Base-by-base conservation (phyloP, 2,888 invertebrate species). In the Choreutis nemorana region DNA sequence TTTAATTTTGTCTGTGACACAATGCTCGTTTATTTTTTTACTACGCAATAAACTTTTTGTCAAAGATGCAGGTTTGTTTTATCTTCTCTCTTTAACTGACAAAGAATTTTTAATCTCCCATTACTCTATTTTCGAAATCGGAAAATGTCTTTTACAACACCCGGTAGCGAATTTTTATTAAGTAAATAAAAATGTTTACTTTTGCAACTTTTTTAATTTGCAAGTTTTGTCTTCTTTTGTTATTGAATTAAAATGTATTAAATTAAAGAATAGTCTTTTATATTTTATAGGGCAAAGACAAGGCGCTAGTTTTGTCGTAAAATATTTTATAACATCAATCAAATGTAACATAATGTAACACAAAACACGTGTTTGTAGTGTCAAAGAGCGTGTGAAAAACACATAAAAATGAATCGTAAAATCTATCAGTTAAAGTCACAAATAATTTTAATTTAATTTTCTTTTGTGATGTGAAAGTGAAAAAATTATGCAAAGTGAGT, bases 41-140 rank as follows among this genome's bases (percentile, higher is more conserved):
- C 51, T 49, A 41, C 48, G 52, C 53, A 52, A 62, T 72, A 59
- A 72, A 72, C 55, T 73, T 77, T 75, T 73, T 75, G 77, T 73
- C 75, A 77, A 75, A 77, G 75, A 56, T 44, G 40, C 50, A 55
- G 48, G 45, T 54, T 50, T 50, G 48, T 62, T 56, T 59, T 45
- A 59, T 52, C 53, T 42, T 36, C 41, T 35, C 52, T 57, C 60
- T 54, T 47, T 49, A 50, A 45, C 55, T 40, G 47, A 50, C 51
- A 49, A 44, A 36, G 26, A 30, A 37, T 41, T 39, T 44, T 45
- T 44, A 42, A 49, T 44, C 39, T 34, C 37, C 36, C 44, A 42
- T 45, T 34, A 42, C 40, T 47, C 43, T 41, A 42, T 47, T 50
- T 51, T 56, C 36, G 46, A 56, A 52, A 31, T 53, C 50, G 45